Conservation (phyloP, 2,888 invertebrate species). For the Metalampra italica region DNA sequence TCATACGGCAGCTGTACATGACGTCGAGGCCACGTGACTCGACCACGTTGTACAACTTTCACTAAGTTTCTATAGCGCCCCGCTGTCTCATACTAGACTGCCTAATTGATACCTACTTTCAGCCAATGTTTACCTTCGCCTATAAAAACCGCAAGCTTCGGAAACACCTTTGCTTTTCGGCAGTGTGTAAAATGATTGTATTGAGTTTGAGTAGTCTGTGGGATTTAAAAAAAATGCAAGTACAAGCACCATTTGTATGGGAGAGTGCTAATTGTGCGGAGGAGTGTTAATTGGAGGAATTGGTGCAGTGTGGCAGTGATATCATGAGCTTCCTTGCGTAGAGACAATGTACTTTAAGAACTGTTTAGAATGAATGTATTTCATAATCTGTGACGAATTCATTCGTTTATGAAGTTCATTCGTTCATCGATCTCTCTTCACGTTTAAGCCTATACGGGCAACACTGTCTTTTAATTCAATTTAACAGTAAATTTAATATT, state of each 20-base stretch:
- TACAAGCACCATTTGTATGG: not conserved
- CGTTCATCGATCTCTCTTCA: no score
- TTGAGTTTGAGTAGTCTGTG: no score
- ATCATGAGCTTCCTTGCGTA: not conserved
- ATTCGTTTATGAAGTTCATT: no score
- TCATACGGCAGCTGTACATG: no score
- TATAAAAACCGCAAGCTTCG: not conserved
- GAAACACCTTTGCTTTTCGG: not conserved
- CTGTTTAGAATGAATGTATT: no score
- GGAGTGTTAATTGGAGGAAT: not conserved
- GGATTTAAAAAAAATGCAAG: no score
- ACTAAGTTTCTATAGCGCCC: not conserved
- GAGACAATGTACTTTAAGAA: not conserved
- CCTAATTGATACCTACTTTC: not conserved
- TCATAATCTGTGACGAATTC: no score
- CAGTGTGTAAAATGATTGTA: not conserved
- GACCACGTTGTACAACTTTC: not conserved
- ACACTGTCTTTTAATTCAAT: no score
- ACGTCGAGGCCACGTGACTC: not conserved
- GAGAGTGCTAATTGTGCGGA: not conserved
- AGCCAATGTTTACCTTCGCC: not conserved
- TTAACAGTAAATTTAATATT: no score
- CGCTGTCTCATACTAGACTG: not conserved
- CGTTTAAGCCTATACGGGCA: no score
- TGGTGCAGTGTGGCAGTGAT: not conserved